Evolutionary conservation across 2,113 vertebrate species (phyloP).

Genomic region (Anser brachyrhynchus): DNA sequence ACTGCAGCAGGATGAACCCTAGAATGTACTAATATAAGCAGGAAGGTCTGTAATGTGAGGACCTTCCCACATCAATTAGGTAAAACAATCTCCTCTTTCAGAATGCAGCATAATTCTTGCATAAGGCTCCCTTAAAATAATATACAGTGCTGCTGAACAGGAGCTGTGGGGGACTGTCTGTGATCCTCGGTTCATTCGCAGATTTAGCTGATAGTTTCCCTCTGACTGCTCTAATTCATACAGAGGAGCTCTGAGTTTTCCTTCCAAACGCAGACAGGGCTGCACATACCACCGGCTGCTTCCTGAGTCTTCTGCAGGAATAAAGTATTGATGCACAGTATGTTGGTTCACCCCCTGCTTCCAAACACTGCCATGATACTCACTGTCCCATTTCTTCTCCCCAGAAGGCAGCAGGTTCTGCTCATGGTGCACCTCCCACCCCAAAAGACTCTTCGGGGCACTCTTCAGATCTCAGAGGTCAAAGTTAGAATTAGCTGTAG

Average conservation of each 20-base stretch:
- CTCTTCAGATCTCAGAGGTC: neutral
- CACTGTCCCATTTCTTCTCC: accelerated
- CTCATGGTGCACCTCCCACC: neutral
- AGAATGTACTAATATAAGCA: constrained; percentile 51
- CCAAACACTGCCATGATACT: neutral
- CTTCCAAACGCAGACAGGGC: neutral
- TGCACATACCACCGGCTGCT: neutral
- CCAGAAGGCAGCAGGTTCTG: neutral
- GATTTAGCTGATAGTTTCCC: neutral
- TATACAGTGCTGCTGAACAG: constrained; percentile 25
- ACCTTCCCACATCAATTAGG: constrained; percentile 48
- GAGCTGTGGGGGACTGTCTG: neutral
- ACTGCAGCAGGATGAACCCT: constrained; percentile 20
- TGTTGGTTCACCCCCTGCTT: neutral
- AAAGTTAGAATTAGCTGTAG: neutral
- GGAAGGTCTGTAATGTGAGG: constrained; percentile 60
- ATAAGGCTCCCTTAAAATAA: constrained; percentile 53
- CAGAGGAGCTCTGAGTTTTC: neutral
- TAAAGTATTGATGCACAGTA: neutral
- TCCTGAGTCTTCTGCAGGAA: neutral
- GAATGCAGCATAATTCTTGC: constrained; percentile 18
- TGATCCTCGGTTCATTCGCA: neutral
- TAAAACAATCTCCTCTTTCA: constrained; percentile 62
- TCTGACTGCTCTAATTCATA: constrained; percentile 27
- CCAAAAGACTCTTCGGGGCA: neutral